Evolutionary conservation across 1,140 invertebrate genomes (phyloP).

Genomic region (silkworm (Bombyx mori)): ASM3026992v2 NC_085125.1:7931501-7932000

Average conservation of each 20-base stretch:
- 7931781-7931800: constrained; percentile 27
- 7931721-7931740: constrained; percentile 56
- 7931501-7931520: constrained; percentile 46
- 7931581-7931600: constrained; percentile 50
- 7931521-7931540: constrained; percentile 39
- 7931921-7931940: constrained; percentile 44
- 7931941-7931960: background rate
- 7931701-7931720: constrained; percentile 50
- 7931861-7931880: constrained; percentile 42
- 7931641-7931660: constrained; percentile 48
- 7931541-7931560: constrained; percentile 19
- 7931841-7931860: constrained; percentile 36
- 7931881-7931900: constrained; percentile 40
- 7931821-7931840: constrained; percentile 55
- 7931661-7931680: constrained; percentile 42
- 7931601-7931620: constrained; percentile 51
- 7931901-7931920: constrained; percentile 54
- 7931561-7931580: constrained; percentile 9
- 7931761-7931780: constrained; percentile 40
- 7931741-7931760: constrained; percentile 53
- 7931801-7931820: constrained; percentile 34
- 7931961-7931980: constrained; percentile 4
- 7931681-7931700: constrained; percentile 56
- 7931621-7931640: constrained; percentile 52
- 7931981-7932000: background rate